A percentile compares a stretch with the other conserved stretches of the same genome.
These are phyloP conservation scores for Gymnosoma rotundatum DNA, from an alignment of 2,888 invertebrate species.

Conservation along the genomic window DNA sequence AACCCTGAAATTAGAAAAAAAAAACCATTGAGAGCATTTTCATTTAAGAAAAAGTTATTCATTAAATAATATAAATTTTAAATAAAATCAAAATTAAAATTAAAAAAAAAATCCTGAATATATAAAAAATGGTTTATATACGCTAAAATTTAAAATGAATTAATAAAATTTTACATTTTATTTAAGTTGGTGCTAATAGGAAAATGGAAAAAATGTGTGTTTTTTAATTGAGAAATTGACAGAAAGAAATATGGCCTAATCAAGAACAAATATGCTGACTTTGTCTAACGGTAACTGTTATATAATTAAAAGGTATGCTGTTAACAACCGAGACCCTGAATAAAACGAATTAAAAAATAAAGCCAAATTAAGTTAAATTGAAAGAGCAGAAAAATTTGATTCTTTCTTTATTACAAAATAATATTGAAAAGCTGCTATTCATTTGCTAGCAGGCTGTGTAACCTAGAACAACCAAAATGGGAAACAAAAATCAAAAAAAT, in stretches of 20 bases:
- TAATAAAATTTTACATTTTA: neutral
- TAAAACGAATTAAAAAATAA: neutral
- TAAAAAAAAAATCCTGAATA: neutral
- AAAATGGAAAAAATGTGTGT: neutral
- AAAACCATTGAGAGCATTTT: constrained; percentile 13
- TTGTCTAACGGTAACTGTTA: constrained; percentile 56
- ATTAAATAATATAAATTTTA: neutral
- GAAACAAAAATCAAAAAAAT: neutral
- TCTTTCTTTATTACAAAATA: neutral
- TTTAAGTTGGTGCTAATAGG: neutral
- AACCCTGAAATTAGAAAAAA: constrained; percentile 49
- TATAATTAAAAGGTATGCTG: constrained; percentile 67
- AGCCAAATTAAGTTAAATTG: neutral
- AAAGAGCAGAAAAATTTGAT: neutral
- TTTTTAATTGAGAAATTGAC: neutral
- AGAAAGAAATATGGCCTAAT: constrained; percentile 23
- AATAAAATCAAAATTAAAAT: neutral
- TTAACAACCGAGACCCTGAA: constrained; percentile 15
- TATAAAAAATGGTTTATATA: constrained; percentile 24
- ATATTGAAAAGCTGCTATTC: neutral
- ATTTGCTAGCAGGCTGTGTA: neutral
- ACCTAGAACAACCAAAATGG: neutral
- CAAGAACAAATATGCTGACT: constrained; percentile 47
- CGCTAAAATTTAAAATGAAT: neutral
- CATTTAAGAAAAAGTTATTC: neutral